Evolutionary conservation across 2,113 vertebrate genomes (phyloP).

Genomic region (Tychaedon coryphoeus): DNA sequence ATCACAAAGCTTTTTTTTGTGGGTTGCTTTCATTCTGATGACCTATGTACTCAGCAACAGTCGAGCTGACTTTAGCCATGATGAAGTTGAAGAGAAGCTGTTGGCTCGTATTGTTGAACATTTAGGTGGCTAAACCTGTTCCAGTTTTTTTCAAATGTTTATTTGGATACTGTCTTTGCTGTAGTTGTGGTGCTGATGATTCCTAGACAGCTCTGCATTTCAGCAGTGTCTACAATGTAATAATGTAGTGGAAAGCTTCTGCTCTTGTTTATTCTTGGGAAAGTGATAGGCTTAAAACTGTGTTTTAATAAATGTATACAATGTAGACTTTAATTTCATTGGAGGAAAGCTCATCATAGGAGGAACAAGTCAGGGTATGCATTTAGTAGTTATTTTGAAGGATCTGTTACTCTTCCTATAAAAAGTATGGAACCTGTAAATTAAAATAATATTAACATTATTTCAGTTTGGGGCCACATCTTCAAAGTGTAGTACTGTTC

Average conservation of each 20-base stretch:
- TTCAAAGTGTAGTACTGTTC: neutral
- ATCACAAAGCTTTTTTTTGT: neutral
- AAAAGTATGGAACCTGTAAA: constrained; percentile 85
- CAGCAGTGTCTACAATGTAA: neutral
- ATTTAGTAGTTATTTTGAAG: constrained; percentile 55
- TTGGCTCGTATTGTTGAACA: neutral
- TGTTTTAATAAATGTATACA: neutral
- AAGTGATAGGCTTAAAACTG: neutral
- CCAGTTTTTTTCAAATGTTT: neutral
- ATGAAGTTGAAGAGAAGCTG: neutral
- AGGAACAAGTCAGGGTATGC: neutral
- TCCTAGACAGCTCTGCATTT: neutral
- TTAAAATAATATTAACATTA: neutral
- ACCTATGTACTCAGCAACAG: neutral
- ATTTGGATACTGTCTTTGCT: neutral
- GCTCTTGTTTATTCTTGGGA: neutral
- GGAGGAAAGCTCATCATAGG: neutral
- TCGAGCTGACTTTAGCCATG: neutral
- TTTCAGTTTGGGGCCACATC: neutral
- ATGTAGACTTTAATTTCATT: neutral
- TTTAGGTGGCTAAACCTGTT: neutral
- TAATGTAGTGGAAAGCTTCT: neutral
- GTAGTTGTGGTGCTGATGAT: neutral
- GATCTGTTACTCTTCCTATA: constrained; percentile 86
- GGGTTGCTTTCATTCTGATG: neutral